A percentile compares a stretch with the other conserved stretches of the same genome.
Evolutionary conservation across 2,113 vertebrate genomes (phyloP).

Genomic region (Ceyx margarethae): DNA sequence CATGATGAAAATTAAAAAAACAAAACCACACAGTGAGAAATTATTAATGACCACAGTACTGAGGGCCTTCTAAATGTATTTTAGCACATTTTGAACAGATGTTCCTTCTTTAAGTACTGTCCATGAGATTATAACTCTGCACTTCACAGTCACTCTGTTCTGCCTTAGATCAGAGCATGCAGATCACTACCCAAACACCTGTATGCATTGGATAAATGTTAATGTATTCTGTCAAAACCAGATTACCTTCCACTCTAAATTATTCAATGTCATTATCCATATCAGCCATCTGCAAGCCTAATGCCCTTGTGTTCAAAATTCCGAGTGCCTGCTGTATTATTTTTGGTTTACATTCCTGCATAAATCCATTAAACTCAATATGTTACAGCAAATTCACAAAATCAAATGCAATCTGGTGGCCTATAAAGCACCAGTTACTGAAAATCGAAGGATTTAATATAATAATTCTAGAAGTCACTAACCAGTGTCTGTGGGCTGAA

Average conservation of each 20-base stretch:
- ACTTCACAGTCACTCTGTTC: background rate
- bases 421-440: constrained; percentile 75
- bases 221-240: constrained; percentile 75
- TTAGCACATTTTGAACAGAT: background rate
- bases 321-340: constrained; percentile 70
- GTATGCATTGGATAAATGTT: constrained; percentile 69
- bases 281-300: constrained; percentile 75
- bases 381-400: constrained; percentile 75
- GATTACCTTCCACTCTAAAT: constrained; percentile 75
- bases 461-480: constrained; percentile 61
- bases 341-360: constrained; percentile 78
- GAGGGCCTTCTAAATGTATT: constrained; percentile 3
- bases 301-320: constrained; percentile 69
- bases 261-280: constrained; percentile 71
- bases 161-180: background rate
- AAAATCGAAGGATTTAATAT: constrained; percentile 76
- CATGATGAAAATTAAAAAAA: background rate
- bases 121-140: constrained; percentile 7
- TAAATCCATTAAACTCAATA: constrained; percentile 80
- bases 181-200: constrained; percentile 61
- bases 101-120: background rate
- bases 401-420: constrained; percentile 79
- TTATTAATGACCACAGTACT: background rate
- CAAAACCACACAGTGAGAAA: background rate
- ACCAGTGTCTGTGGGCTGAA: constrained; percentile 57